phyloP scores from a whole-genome alignment of 2,888 invertebrate genomes.

The Amiota mariae region DNA sequence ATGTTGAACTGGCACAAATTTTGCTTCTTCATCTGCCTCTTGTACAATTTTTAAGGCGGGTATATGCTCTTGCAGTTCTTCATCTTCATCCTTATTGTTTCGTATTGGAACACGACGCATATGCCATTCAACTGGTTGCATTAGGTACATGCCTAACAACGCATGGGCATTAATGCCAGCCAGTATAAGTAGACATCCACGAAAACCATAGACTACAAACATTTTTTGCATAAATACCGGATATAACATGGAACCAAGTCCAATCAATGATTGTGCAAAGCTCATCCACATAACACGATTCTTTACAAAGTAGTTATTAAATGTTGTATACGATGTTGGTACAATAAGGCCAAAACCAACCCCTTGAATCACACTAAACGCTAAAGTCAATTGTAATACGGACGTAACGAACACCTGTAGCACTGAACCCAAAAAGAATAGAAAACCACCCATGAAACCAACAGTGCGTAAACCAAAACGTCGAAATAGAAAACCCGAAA shows the following conservation, averaged over 20 bases:
- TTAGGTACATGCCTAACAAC: constrained; percentile 80
- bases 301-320: constrained; percentile 83
- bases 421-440: constrained; percentile 79
- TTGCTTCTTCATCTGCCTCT: constrained; percentile 37
- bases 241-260: constrained; percentile 80
- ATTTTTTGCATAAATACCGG: constrained; percentile 79
- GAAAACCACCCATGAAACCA: constrained; percentile 78
- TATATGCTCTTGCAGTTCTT: constrained; percentile 59
- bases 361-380: constrained; percentile 81
- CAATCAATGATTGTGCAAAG: constrained; percentile 82
- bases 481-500: constrained; percentile 80
- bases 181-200: constrained; percentile 80
- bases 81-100: constrained; percentile 30
- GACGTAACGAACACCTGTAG: constrained; percentile 78
- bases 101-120: constrained; percentile 73
- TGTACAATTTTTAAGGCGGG: constrained; percentile 51
- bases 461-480: constrained; percentile 80
- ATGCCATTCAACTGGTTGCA: constrained; percentile 86
- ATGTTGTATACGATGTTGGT: constrained; percentile 82
- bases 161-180: constrained; percentile 81
- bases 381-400: constrained; percentile 78
- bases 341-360: constrained; percentile 83
- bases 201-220: constrained; percentile 79
- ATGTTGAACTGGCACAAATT: constrained; percentile 27
- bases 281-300: constrained; percentile 84